Conservation (phyloP, 2,888 invertebrate genomes). For the Philereme vetulata region DNA sequence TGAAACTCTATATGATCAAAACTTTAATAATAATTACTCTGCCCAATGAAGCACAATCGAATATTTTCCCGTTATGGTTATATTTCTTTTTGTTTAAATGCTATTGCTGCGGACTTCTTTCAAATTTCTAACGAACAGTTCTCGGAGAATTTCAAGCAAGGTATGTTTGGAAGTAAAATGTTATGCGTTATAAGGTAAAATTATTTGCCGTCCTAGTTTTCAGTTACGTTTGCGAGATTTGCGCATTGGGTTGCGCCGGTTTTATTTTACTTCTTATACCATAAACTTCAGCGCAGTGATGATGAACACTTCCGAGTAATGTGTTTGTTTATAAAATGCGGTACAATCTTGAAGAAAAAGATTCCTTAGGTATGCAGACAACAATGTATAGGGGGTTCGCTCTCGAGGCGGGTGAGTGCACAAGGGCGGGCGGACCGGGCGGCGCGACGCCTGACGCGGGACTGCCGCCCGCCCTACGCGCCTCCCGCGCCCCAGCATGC, state of each 20-base stretch:
- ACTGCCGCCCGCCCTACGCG: slow-evolving; percentile 71
- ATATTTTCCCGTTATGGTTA: no score
- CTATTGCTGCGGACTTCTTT: not conserved
- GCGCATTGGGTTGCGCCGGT: slow-evolving; percentile 79
- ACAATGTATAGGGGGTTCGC: slow-evolving; percentile 36
- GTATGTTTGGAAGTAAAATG: slow-evolving; percentile 22
- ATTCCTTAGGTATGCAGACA: slow-evolving; percentile 26
- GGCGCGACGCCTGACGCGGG: slow-evolving; percentile 78
- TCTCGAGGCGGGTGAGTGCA: slow-evolving; percentile 50
- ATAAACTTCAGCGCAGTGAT: slow-evolving; percentile 48
- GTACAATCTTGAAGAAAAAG: slow-evolving; percentile 19
- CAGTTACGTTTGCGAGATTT: slow-evolving; percentile 66
- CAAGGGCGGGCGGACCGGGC: slow-evolving; percentile 67
- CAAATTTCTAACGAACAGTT: not conserved
- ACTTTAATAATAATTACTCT: no score
- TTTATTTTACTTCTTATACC: slow-evolving; percentile 55
- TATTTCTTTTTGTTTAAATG: no score
- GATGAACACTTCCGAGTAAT: slow-evolving; percentile 17
- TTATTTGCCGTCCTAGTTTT: slow-evolving; percentile 60
- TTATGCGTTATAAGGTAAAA: slow-evolving; percentile 35
- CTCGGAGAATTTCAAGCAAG: slow-evolving; percentile 7
- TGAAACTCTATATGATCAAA: no score
- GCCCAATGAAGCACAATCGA: no score
- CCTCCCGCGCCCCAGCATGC: slow-evolving; percentile 56
- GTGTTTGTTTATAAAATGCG: slow-evolving; percentile 25